Conservation (phyloP, 2,888 invertebrate species). For the Polyommatus icarus region DNA sequence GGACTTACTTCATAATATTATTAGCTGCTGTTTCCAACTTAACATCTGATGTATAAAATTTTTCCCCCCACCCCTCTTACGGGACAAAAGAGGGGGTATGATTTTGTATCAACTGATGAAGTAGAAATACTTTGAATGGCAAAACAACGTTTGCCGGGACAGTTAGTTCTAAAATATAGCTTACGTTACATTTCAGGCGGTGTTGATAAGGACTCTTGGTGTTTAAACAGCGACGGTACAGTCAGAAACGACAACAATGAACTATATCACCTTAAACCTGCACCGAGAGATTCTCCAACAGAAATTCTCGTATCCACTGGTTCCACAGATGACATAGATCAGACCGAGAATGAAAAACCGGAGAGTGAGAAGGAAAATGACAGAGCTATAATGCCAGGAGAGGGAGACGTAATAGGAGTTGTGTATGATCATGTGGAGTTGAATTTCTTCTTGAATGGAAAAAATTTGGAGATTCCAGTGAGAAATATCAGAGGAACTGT, state of each 20-base stretch:
- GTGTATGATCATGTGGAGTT: constrained; percentile 98
- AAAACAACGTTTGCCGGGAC: too few species aligned
- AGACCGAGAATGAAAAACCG: constrained; percentile 57
- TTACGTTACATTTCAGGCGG: constrained; percentile 80
- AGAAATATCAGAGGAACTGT: constrained; percentile 94
- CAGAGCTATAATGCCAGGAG: constrained; percentile 83
- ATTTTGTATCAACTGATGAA: too few species aligned
- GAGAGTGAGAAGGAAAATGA: constrained; percentile 53
- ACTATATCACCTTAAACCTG: constrained; percentile 82
- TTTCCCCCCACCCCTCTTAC: too few species aligned
- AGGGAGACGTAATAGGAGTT: constrained; percentile 96
- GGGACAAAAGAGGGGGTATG: too few species aligned
- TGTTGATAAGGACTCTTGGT: constrained; percentile 94
- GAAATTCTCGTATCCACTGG: constrained; percentile 68
- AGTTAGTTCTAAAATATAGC: neutral
- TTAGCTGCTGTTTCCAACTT: too few species aligned
- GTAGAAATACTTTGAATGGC: too few species aligned
- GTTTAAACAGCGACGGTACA: constrained; percentile 93
- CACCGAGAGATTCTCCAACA: constrained; percentile 67
- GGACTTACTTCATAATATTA: too few species aligned
- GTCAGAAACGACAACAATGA: constrained; percentile 92
- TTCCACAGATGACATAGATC: constrained; percentile 57
- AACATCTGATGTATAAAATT: too few species aligned
- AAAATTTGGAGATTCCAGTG: constrained; percentile 90
- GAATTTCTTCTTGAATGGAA: constrained; percentile 96